These are phyloP conservation scores for Octopus bimaculoides DNA, from an alignment of 1,140 invertebrate species.

Conservation along the genomic window DNA sequence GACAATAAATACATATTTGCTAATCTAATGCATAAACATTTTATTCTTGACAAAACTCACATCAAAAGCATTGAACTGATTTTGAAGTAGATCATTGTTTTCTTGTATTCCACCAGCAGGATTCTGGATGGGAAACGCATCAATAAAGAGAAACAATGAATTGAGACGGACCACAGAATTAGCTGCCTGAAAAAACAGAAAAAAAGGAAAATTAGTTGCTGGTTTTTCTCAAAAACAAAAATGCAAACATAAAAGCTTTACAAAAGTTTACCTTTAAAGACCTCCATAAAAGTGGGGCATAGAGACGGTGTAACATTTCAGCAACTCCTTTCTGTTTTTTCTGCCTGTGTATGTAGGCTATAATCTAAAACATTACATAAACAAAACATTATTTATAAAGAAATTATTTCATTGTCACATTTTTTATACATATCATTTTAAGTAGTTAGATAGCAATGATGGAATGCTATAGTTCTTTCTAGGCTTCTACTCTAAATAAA, in stretches of 20 bases:
- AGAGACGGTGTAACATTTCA: conserved; percentile 44
- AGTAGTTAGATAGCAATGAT: too few species aligned
- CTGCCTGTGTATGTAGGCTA: conserved; percentile 46
- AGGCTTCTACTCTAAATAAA: too few species aligned
- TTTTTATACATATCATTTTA: too few species aligned
- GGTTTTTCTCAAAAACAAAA: neutral
- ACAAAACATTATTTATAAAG: neutral
- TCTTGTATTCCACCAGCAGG: conserved; percentile 37
- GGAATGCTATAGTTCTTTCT: too few species aligned
- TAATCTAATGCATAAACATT: too few species aligned
- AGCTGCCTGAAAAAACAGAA: conserved; percentile 41
- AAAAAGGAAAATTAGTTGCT: neutral
- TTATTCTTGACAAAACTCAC: conserved; percentile 24
- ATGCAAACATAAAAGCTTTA: neutral
- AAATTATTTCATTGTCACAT: neutral
- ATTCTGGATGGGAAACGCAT: conserved; percentile 53
- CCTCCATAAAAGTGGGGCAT: conserved; percentile 51
- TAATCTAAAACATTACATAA: conserved; percentile 33
- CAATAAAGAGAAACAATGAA: conserved; percentile 47
- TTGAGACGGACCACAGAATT: conserved; percentile 53
- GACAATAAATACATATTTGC: too few species aligned
- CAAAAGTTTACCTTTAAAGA: conserved; percentile 42
- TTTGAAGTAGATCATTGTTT: conserved; percentile 43
- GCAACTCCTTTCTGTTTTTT: conserved; percentile 49
- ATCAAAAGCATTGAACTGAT: conserved; percentile 53